phyloP scores from a whole-genome alignment of 2,113 vertebrate species.

The Carassius auratus region DNA sequence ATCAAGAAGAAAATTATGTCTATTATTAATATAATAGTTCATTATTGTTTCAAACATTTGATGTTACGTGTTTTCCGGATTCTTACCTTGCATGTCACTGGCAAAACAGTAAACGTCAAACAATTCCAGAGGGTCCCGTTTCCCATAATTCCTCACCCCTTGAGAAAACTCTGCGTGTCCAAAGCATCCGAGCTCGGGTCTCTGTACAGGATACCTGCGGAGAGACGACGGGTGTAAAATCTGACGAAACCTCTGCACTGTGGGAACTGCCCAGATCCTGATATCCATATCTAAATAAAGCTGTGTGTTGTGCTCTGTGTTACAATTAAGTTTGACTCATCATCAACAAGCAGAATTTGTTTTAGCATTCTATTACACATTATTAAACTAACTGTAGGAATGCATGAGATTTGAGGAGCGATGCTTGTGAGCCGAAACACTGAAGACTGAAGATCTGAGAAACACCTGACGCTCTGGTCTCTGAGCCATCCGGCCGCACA shows the following conservation, averaged over 20 bases:
- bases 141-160: conserved; percentile 91
- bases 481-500: conserved; percentile 92
- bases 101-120: conserved; percentile 95
- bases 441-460: too few species aligned
- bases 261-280: background rate
- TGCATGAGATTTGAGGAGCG: too few species aligned
- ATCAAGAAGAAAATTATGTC: too few species aligned
- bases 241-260: background rate
- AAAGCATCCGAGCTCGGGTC: conserved; percentile 89
- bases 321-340: too few species aligned
- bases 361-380: too few species aligned
- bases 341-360: too few species aligned
- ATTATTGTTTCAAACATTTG: too few species aligned
- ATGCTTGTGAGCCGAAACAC: too few species aligned
- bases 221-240: conserved; percentile 9
- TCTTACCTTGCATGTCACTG: conserved; percentile 80
- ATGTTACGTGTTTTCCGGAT: background rate
- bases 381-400: too few species aligned
- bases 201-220: conserved; percentile 89
- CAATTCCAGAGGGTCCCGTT: conserved; percentile 80
- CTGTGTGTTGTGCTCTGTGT: background rate
- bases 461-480: conserved; percentile 88
- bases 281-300: conserved; percentile 21
- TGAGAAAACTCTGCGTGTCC: conserved; percentile 87
- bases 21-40: too few species aligned